A percentile compares a stretch with the other conserved stretches of the same genome.
phyloP scores from a whole-genome alignment of 2,113 vertebrate genomes.

The Caranx melampygus region DNA sequence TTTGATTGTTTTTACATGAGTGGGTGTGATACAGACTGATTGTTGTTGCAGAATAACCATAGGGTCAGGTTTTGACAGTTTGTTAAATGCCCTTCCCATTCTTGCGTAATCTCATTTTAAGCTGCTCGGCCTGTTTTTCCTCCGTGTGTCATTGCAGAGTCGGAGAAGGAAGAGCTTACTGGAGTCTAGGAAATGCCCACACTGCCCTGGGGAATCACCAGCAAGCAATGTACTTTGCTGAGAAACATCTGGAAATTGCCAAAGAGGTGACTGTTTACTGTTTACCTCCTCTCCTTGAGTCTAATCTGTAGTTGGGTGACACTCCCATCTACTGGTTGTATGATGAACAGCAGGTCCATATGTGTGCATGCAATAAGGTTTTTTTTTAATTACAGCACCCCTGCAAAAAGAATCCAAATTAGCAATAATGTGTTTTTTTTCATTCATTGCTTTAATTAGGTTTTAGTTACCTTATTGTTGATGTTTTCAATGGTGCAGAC shows the following conservation, averaged over 20 bases:
- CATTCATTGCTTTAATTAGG: background rate
- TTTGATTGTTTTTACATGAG: too few relatives aligned
- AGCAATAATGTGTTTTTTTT: background rate
- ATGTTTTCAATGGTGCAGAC: conserved; percentile 69
- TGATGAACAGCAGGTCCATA: conserved; percentile 31
- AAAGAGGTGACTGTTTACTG: conserved; percentile 88
- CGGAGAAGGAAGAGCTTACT: conserved; percentile 95
- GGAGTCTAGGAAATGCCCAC: conserved; percentile 98
- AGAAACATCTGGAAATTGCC: conserved; percentile 97
- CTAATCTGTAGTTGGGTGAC: conserved; percentile 18
- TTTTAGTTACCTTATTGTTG: background rate
- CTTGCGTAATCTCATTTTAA: conserved; percentile 48
- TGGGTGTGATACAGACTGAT: too few relatives aligned
- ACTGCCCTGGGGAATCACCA: conserved; percentile 96
- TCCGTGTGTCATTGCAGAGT: conserved; percentile 84
- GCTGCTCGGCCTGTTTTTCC: conserved; percentile 60
- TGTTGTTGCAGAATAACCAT: background rate
- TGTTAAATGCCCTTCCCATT: conserved; percentile 11
- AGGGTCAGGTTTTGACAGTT: background rate
- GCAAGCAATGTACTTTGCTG: conserved; percentile 94
- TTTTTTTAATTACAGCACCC: background rate
- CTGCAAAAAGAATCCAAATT: background rate
- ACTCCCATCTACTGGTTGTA: conserved; percentile 60
- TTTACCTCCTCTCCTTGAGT: conserved; percentile 36
- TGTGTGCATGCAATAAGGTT: background rate